Evolutionary conservation across 2,888 invertebrate genomes (phyloP), one percentile per base, ranked within the genome.

Genomic region (Drosophila recens): DNA sequence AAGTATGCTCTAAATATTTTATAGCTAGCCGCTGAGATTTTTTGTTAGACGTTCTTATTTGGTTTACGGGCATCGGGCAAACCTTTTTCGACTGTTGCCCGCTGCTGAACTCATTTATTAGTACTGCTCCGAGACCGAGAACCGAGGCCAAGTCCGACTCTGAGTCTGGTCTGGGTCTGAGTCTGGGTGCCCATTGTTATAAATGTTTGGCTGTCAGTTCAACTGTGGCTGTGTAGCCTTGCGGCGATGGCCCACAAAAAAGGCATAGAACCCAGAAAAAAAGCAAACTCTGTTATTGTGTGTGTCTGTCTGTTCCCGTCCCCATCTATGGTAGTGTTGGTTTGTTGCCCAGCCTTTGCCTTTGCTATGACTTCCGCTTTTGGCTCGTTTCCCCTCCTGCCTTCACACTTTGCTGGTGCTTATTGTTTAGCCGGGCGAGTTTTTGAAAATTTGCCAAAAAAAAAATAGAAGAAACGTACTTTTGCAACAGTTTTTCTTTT

Each of bases 91-190:
- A 65, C 76, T 76, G 58, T 46, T 62, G 61, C 42, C 76, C 65
- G 46, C 34, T 69, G 75, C 82, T 78, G 81, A 81, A 78, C 86
- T 87, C 88, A 86, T 86, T 87, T 87, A 86, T 86, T 86, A 85
- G 85, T 87, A 81, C 86, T 76, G 87, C 66, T 78, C 68, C 61
- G n/a, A 8, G 63, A 72, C 49, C 15, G 34, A 10, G n/a, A n/a
- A n/a, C 68, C 61, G n/a, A 8, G 63, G 72, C 49, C 15, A 30
- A 10, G 40, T 43, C 40, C 42, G 59, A n/a, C 62, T 51, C 56
- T 10, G 20, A 5, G 17, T 63, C 57, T 27, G 8, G 13, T 30
- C 15, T 38, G 38, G 3, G 36, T 42, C 48, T 42, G 58, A 23
- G 34, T 33, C 43, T 13, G 48, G 9, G 5, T 51, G 67, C 33